phyloP scores from a whole-genome alignment of 2,797 vertebrate genomes.

The Sarcoramphus papa region DNA sequence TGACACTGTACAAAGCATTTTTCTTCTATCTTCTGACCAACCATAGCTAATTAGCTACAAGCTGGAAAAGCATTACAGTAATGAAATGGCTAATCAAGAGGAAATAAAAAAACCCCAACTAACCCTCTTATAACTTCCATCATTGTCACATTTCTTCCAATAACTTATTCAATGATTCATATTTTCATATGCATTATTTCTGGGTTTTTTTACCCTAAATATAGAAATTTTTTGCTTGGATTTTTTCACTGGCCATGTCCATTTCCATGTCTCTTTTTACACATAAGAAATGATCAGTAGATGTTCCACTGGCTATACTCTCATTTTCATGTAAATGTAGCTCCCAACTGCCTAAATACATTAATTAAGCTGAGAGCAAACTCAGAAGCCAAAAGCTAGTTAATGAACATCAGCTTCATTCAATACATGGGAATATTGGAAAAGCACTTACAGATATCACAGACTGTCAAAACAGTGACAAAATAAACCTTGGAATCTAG shows the following conservation, averaged over 20 bases:
- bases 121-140: not conserved
- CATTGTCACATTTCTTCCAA: not conserved
- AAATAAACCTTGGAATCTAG: slow-evolving; percentile 43
- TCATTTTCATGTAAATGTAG: slow-evolving; percentile 44
- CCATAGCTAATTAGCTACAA: not conserved
- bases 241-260: not conserved
- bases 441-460: slow-evolving; percentile 41
- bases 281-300: not conserved
- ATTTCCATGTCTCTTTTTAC: not conserved
- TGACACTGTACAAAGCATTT: not conserved
- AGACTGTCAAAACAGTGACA: slow-evolving; percentile 44
- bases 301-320: not conserved
- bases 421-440: slow-evolving; percentile 21
- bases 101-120: not conserved
- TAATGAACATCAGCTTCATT: slow-evolving; percentile 37
- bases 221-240: not conserved
- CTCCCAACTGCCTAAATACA: not conserved
- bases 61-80: not conserved
- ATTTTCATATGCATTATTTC: not conserved
- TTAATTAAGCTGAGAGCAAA: slow-evolving; percentile 38
- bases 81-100: not conserved
- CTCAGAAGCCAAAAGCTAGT: slow-evolving; percentile 32
- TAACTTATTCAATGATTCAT: not conserved
- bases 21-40: not conserved
- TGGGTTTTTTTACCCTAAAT: not conserved